Evolutionary conservation across 2,888 invertebrate genomes (phyloP), one percentile per base, ranked within the genome.

Genomic region (Tetropium fuscum): DNA sequence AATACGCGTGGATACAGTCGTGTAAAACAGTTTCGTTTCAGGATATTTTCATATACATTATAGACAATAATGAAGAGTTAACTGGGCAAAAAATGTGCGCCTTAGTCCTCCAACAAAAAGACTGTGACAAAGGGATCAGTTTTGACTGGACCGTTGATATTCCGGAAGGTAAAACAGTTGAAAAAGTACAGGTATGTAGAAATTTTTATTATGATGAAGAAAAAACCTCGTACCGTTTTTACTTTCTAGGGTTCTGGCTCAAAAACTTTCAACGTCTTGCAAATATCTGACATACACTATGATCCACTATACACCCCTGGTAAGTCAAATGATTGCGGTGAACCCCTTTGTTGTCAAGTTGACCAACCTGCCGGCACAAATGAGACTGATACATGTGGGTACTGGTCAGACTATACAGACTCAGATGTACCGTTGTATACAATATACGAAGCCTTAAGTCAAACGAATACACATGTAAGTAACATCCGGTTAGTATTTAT

Each of bases 211-310:
- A n/a, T n/a, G n/a, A n/a, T n/a, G n/a, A n/a, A n/a, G n/a, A n/a
- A 3, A 20, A 20, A 11, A 7, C 3, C 1, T 4, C 5, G 11
- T 40, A 47, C 18, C 11, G 1, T 20, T 6, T 10, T 7, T 10
- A 30, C 18, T 36, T 30, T 49, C 25, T 16, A 63, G 63, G 45
- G 59, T 10, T 16, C 34, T 45, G 56, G 53, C 20, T 18, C 20
- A 1, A 10, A 38, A 13, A 19, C 49, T 10, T 62, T 74, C 11
- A 73, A 73, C 68, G 78, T 93, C n/a, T 84, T 90, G 1, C 89
- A 94, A 19, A 73, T 94, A 32, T 87, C 90, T 0, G 94, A 96
- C 75, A 86, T 92, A 13, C 95, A 96, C 76, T 87, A 90, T 53
- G 95, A 96, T 79, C 89, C 90, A 0, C 76, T 86, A 1, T 96